Evolutionary conservation across 2,797 vertebrate species (phyloP).

Genomic region (Coluber constrictor): DNA sequence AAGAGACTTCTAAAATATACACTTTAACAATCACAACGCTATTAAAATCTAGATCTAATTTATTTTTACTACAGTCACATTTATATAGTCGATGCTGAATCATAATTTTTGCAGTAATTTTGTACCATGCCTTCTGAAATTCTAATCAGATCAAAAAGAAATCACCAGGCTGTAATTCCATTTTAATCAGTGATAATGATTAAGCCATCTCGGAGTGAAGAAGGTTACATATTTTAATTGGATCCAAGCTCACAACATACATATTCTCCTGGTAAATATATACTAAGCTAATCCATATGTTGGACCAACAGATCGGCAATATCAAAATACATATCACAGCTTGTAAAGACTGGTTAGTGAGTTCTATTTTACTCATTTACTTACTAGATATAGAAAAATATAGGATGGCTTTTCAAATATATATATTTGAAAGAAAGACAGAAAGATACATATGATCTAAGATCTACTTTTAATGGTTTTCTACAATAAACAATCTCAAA

Average conservation of each 20-base stretch:
- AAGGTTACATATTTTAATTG: not conserved
- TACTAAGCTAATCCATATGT: not conserved
- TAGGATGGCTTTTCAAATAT: not conserved
- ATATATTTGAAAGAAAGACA: not conserved
- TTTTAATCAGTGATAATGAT: not conserved
- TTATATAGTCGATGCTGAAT: not conserved
- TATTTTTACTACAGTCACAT: not conserved
- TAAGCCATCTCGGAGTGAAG: not conserved
- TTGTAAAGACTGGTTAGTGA: not conserved
- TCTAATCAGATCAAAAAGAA: not conserved
- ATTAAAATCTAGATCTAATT: not conserved
- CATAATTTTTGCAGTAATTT: not conserved
- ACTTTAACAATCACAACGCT: not conserved
- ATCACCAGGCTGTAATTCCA: not conserved
- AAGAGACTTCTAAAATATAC: not conserved
- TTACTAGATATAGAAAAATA: not conserved
- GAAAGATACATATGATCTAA: not conserved
- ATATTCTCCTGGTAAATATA: not conserved
- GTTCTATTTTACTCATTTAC: not conserved
- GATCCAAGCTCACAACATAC: not conserved
- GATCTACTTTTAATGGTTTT: not conserved
- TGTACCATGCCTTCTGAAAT: not conserved
- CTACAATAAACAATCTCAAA: constrained; percentile 23
- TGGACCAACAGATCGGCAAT: not conserved
- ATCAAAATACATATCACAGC: not conserved